These are phyloP conservation scores for Cyphomyrus plagiostoma DNA, from an alignment of 2,113 vertebrate genomes.

Conservation along the genomic window DNA sequence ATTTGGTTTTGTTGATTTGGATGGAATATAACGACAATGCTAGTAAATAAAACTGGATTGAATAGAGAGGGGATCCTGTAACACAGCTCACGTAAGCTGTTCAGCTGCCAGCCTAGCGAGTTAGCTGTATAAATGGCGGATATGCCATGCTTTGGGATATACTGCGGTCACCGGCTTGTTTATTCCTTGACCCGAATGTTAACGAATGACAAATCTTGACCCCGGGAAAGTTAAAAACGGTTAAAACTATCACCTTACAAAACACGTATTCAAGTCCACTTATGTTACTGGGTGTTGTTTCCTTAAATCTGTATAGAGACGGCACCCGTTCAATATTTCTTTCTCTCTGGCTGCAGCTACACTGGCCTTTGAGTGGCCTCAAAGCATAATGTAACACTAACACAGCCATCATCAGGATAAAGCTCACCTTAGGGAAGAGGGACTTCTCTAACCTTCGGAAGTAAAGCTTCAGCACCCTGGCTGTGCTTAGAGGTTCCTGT, in stretches of 20 bases:
- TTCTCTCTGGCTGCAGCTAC: not conserved
- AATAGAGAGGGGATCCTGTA: not conserved
- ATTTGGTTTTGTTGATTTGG: not conserved
- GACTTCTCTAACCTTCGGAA: too few relatives aligned
- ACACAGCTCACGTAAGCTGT: not conserved
- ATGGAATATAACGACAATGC: not conserved
- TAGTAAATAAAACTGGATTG: not conserved
- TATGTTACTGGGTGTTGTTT: not conserved
- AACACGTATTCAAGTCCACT: not conserved
- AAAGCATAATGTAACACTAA: too few relatives aligned
- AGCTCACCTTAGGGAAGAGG: too few relatives aligned
- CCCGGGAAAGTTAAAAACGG: not conserved
- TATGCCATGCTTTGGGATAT: not conserved
- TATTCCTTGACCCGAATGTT: not conserved
- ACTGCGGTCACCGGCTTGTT: not conserved
- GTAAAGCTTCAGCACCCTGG: too few relatives aligned
- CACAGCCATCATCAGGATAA: too few relatives aligned
- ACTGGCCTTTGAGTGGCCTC: not conserved
- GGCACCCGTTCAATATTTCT: not conserved
- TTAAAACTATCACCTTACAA: not conserved
- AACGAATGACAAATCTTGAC: not conserved
- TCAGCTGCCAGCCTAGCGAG: not conserved
- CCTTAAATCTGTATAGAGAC: not conserved
- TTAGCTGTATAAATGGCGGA: not conserved
- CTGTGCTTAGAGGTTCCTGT: not conserved